phyloP scores from a whole-genome alignment of 2,113 vertebrate species.

The Perccottus glenii region DNA sequence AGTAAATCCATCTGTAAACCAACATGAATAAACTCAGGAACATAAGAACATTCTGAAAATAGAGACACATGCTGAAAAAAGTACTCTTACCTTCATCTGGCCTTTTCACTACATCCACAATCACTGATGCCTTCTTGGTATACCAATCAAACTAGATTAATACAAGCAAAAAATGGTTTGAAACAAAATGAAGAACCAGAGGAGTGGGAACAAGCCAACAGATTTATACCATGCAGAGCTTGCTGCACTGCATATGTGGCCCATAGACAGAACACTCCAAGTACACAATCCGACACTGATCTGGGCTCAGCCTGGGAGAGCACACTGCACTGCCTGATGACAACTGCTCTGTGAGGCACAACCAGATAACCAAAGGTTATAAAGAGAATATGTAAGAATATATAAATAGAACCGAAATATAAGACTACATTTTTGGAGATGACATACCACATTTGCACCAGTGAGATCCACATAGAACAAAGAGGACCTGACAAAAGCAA shows the following conservation, averaged over 20 bases:
- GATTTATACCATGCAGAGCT: slow-evolving; percentile 84
- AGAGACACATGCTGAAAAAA: not conserved
- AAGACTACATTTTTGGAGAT: not conserved
- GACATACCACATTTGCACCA: slow-evolving; percentile 87
- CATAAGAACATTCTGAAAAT: not conserved
- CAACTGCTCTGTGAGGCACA: slow-evolving; percentile 83
- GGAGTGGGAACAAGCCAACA: not conserved
- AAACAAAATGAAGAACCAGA: not conserved
- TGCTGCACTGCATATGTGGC: slow-evolving; percentile 88
- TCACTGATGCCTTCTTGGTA: slow-evolving; percentile 86
- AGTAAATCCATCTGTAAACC: slow-evolving; percentile 82
- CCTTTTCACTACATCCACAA: slow-evolving; percentile 85
- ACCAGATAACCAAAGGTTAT: slow-evolving; percentile 6
- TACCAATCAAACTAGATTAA: slow-evolving; percentile 90
- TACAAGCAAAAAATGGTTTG: not conserved
- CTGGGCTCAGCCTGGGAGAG: slow-evolving; percentile 93
- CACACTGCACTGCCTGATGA: slow-evolving; percentile 80
- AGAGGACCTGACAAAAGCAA: slow-evolving; percentile 79
- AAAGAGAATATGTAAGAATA: not conserved
- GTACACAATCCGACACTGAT: slow-evolving; percentile 87
- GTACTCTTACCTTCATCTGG: slow-evolving; percentile 78
- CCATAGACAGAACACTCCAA: slow-evolving; percentile 83
- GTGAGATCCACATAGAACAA: slow-evolving; percentile 90
- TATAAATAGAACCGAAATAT: not conserved
- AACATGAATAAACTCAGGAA: slow-evolving; percentile 23